Evolutionary conservation across 1,140 invertebrate genomes (phyloP).

Genomic region (Cyclina sinensis): DNA sequence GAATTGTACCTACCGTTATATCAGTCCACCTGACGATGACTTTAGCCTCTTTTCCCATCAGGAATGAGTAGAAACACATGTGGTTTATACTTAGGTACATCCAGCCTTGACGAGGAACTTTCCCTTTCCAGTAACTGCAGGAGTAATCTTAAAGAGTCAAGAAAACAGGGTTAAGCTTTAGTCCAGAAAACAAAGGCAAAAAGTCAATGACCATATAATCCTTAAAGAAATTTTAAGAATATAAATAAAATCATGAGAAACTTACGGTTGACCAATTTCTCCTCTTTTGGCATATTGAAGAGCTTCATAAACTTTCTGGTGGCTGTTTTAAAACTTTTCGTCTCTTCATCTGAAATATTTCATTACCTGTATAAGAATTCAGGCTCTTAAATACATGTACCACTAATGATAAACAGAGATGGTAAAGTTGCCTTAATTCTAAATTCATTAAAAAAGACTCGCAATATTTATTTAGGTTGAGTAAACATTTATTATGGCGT

Average conservation of each 20-base stretch:
- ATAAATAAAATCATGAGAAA: constrained; percentile 82
- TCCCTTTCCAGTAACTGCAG: constrained; percentile 96
- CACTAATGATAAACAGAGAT: too few species aligned
- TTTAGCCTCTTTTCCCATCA: constrained; percentile 96
- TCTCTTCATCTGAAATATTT: constrained; percentile 92
- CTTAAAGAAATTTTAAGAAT: too few species aligned
- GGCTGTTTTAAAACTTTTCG: constrained; percentile 92
- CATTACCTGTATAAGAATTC: too few species aligned
- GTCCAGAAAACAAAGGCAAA: too few species aligned
- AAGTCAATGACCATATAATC: too few species aligned
- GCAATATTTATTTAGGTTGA: too few species aligned
- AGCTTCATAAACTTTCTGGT: constrained; percentile 95
- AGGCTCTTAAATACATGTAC: too few species aligned
- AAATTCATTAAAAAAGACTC: too few species aligned
- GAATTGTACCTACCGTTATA: constrained; percentile 87
- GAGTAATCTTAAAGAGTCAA: constrained; percentile 86
- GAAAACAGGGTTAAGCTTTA: neutral
- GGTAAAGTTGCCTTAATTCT: too few species aligned
- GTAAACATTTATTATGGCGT: too few species aligned
- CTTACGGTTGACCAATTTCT: constrained; percentile 99
- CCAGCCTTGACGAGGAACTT: constrained; percentile 97
- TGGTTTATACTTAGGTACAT: constrained; percentile 98
- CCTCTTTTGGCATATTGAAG: constrained; percentile 96
- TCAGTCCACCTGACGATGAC: constrained; percentile 92
- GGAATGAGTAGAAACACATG: constrained; percentile 98